These are phyloP conservation scores for Odobenus rosmarus DNA, from an alignment of 2,113 vertebrate genomes.

Conservation along the genomic window DNA sequence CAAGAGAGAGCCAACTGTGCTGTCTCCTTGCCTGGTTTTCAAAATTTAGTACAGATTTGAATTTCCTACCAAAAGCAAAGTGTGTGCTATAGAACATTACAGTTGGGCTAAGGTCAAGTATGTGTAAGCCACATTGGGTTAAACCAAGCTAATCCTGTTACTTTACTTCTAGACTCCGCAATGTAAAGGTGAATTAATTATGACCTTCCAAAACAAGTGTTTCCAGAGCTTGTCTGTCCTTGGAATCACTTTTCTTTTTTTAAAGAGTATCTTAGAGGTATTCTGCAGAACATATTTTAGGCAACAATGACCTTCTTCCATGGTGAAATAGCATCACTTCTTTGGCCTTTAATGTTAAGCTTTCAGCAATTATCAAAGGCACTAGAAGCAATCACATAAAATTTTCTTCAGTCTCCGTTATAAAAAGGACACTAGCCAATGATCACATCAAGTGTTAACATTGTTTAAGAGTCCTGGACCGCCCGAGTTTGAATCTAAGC, in stretches of 20 bases:
- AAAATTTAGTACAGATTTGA: not conserved
- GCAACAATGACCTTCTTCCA: conserved; percentile 9
- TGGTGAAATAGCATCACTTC: not conserved
- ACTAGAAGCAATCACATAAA: not conserved
- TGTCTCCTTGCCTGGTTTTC: not conserved
- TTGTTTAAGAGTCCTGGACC: not conserved
- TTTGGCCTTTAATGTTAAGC: not conserved
- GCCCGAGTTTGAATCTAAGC: not conserved
- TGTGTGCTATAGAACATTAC: not conserved
- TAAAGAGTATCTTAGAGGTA: not conserved
- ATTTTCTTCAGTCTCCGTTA: not conserved
- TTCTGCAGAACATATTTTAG: conserved; percentile 19
- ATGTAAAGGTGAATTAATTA: not conserved
- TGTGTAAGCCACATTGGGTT: not conserved
- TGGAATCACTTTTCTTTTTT: not conserved
- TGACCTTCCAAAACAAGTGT: not conserved
- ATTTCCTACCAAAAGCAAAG: not conserved
- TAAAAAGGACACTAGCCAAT: not conserved
- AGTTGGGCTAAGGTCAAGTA: not conserved
- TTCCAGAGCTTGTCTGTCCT: conserved; percentile 22
- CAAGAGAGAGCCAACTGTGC: not conserved
- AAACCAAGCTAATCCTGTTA: not conserved
- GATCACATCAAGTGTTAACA: not conserved
- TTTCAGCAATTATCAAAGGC: conserved; percentile 38
- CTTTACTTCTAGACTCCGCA: not conserved